Conservation (phyloP, 92 coral and sea anemone species). For the Porites divaricata region DNA sequence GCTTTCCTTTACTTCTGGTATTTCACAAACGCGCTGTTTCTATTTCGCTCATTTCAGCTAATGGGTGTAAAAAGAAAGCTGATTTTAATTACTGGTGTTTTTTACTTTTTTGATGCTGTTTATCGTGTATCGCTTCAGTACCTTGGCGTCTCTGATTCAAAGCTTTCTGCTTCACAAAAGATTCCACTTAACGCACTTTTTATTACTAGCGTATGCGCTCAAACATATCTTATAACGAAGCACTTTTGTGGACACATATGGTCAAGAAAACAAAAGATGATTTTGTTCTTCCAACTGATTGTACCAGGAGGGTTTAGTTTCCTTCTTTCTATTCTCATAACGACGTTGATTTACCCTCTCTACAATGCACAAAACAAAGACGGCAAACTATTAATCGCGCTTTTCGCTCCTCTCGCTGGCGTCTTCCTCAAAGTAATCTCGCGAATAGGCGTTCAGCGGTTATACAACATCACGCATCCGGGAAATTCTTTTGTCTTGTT, state of each 20-base stretch:
- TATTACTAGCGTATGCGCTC: not conserved
- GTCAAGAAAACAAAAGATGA: not conserved
- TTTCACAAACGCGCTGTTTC: not conserved
- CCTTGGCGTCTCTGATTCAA: not conserved
- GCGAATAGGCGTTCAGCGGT: slow-evolving; percentile 17
- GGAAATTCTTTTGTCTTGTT: slow-evolving; percentile 19
- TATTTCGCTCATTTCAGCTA: not conserved
- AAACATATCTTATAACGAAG: not conserved
- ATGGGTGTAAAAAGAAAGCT: slow-evolving; percentile 1
- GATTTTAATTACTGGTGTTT: not conserved
- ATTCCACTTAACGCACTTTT: not conserved
- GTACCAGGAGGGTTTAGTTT: not conserved
- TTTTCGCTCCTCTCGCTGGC: slow-evolving; percentile 16
- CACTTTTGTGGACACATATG: not conserved
- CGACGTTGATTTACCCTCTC: not conserved
- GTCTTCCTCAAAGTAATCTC: slow-evolving; percentile 3
- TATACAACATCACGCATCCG: slow-evolving; percentile 26
- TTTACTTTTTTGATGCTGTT: not conserved
- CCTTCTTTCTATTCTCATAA: not conserved
- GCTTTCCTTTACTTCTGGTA: not conserved
- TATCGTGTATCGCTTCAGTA: not conserved
- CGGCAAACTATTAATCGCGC: slow-evolving; percentile 19
- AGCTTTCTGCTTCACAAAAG: not conserved
- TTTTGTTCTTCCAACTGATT: not conserved
- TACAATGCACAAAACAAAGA: slow-evolving; percentile 1